Evolutionary conservation across 2,888 invertebrate species (phyloP).

Genomic region (Glomeris marginata): DNA sequence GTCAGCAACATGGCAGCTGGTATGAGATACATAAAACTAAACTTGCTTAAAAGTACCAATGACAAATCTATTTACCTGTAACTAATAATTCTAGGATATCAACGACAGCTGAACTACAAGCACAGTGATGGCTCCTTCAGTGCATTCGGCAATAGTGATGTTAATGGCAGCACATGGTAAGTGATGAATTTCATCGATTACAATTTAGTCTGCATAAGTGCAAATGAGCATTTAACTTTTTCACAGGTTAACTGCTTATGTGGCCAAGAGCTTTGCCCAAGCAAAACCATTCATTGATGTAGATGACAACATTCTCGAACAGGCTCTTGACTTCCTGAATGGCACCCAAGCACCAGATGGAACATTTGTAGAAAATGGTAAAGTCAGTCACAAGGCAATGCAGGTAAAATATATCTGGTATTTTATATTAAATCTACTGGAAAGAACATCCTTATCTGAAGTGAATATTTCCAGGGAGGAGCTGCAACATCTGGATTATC

Average conservation of each 20-base stretch:
- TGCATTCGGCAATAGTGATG: conserved; percentile 30
- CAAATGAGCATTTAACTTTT: neutral
- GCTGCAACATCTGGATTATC: conserved; percentile 23
- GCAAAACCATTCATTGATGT: conserved; percentile 27
- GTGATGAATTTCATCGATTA: neutral
- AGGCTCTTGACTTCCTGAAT: conserved; percentile 27
- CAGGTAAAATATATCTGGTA: conserved; percentile 22
- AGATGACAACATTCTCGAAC: conserved; percentile 24
- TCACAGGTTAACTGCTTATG: conserved; percentile 31
- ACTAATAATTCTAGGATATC: conserved; percentile 26
- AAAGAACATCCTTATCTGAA: neutral
- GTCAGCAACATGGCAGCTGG: conserved; percentile 28
- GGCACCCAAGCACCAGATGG: conserved; percentile 26
- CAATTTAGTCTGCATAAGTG: neutral
- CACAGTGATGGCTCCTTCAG: conserved; percentile 30
- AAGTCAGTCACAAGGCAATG: conserved; percentile 30
- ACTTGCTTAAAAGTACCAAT: neutral
- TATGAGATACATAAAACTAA: conserved; percentile 13
- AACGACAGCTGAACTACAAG: conserved; percentile 30
- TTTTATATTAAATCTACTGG: neutral
- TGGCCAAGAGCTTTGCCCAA: conserved; percentile 29
- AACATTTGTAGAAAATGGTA: conserved; percentile 29
- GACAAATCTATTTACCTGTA: conserved; percentile 1
- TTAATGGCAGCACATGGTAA: conserved; percentile 30
- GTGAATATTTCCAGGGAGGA: conserved; percentile 23